Evolutionary conservation across 2,888 invertebrate species (phyloP), one percentile per base, ranked within the genome.

Genomic region (Brachyptera risi): DNA sequence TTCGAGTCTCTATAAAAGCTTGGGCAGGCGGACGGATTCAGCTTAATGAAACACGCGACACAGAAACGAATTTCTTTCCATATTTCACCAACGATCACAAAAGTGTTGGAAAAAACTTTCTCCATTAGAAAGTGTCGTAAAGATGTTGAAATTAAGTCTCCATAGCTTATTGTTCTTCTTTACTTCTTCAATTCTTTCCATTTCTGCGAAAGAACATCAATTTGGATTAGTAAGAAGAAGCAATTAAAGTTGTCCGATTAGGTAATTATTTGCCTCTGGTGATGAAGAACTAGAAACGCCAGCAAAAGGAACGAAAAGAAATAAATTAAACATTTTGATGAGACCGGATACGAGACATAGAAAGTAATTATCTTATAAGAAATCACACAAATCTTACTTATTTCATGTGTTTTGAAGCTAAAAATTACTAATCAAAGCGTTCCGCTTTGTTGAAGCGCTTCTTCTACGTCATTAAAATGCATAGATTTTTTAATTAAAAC

Each of bases 171-270:
- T 44, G 44, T 44, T 17, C 44, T 21, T 44, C 21, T 21, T 44
- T 31, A 11, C 44, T 44, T 3, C 44, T 44, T 21, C 19, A n/a
- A n/a, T n/a, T n/a, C n/a, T n/a, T n/a, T n/a, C n/a, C n/a, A n/a
- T n/a, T n/a, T n/a, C n/a, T n/a, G n/a, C n/a, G n/a, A n/a, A 3
- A 11, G 40, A 15, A 38, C 44, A 44, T 44, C 21, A 19, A 44
- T 44, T 21, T 19, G 19, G 44, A 44, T 44, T 44, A 17, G 44
- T 21, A 19, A 7, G 44, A 17, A 44, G n/a, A 44, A 15, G 19
- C 44, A 44, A 44, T 44, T 44, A 44, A 44, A n/a, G 44, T 21
- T n/a, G 44, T 19, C 19, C n/a, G 44, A 44, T 44, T 44, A 44
- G 44, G n/a, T 19, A 19, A 4, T 44, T 44, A 44, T 44, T 44